Evolutionary conservation across 2,888 invertebrate genomes (phyloP), one percentile per base, ranked within the genome.

Genomic region (Synanthedon formicaeformis): DNA sequence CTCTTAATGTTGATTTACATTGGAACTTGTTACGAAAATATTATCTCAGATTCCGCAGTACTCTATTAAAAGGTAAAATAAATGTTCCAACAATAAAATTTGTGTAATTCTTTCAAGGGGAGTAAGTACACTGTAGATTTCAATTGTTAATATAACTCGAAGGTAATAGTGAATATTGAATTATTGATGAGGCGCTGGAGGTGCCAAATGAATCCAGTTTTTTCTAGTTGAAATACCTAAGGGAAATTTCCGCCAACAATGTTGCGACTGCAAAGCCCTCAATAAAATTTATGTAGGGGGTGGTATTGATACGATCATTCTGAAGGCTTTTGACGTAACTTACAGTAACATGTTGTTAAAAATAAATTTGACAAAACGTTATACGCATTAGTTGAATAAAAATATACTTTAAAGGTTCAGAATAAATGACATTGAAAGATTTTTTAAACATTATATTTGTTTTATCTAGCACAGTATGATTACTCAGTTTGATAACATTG

Each of bases 171-270:
- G 69, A 71, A 74, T 75, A 79, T 79, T 78, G 75, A 81, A 81
- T 81, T 78, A 80, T 74, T 77, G 71, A 80, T 76, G 73, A 72
- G 74, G 73, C 73, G 75, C 77, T 75, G 71, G 66, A 66, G 66
- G 73, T 64, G 66, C 63, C 64, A 67, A 73, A 75, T 71, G 73
- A 75, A 73, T 70, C 63, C 67, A 23, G 62, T 68, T 72, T 72
- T 80, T 81, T 73, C 65, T 63, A 69, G 71, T 67, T 72, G 69
- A 76, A 76, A 82, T 69, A 67, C 82, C 84, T 77, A 64, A 76
- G 83, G 83, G 83, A 83, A 84, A 83, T 81, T 76, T 68, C 73
- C 71, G 65, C 65, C 75, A 68, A 66, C 73, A 69, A 69, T 34
- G 34, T 34, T 73, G 77, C 70, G 71, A 70, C 65, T 73, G 71